Conservation (phyloP, 2,888 invertebrate species). For the Periphyllus acericola region DNA sequence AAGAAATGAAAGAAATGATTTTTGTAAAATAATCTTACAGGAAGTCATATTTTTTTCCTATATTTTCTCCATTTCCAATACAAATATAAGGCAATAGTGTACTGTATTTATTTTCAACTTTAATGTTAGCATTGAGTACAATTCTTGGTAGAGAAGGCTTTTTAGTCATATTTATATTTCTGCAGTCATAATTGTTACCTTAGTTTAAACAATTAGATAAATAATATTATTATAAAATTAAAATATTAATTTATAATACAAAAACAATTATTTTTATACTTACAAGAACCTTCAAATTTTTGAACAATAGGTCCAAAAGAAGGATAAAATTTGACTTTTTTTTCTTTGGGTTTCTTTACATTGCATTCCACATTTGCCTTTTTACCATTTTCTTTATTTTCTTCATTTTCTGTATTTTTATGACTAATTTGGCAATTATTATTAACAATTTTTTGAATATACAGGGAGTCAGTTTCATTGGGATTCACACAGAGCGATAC, state of each 20-base stretch:
- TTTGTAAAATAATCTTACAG: constrained; percentile 6
- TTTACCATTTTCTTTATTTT: neutral
- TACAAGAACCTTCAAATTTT: neutral
- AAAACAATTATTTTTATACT: neutral
- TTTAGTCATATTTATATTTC: constrained; percentile 26
- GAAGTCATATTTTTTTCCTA: constrained; percentile 55
- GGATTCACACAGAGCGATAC: too few relatives aligned
- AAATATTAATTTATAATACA: neutral
- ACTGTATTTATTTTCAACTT: constrained; percentile 40
- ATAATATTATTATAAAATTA: neutral
- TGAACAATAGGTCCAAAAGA: constrained; percentile 23
- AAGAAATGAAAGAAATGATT: neutral
- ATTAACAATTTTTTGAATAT: constrained; percentile 26
- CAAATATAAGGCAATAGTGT: constrained; percentile 38
- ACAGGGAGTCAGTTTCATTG: too few relatives aligned
- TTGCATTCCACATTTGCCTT: constrained; percentile 7
- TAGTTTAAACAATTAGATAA: neutral
- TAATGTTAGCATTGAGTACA: constrained; percentile 49
- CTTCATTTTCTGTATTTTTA: neutral
- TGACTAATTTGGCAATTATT: constrained; percentile 23
- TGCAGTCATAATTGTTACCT: constrained; percentile 30
- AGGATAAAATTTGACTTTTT: constrained; percentile 28
- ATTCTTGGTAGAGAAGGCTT: neutral
- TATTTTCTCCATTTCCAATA: constrained; percentile 45
- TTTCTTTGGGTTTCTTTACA: constrained; percentile 27